Evolutionary conservation across 1,140 invertebrate genomes (phyloP), one percentile per base, ranked within the genome.

Genomic region (Oreohelix idahoensis): DNA sequence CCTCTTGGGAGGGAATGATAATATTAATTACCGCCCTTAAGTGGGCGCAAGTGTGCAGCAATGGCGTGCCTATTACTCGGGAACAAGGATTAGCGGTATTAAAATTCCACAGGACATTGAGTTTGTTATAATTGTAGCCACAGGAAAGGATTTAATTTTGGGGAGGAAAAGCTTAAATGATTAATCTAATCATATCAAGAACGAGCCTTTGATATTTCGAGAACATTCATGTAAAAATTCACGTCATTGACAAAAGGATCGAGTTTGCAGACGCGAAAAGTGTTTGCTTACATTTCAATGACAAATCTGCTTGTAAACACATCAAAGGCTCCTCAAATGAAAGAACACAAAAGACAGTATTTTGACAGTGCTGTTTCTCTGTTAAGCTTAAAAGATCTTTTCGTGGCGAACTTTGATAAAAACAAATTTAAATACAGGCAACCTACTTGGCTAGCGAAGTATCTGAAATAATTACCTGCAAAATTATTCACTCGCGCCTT

Each of bases 221-320:
- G 4, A 66, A 45, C 42, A 49, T 49, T 49, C n/a, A 23, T 29
- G 8, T 29, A 58, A 15, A 79, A 58, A 58, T 66, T 32, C 77
- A 66, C 63, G 63, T 29, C 63, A 32, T 17, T 2, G n/a, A 66
- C 63, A 66, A 58, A 66, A 66, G 63, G 63, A 8, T 5, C 11
- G 4, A 66, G 63, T 66, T 66, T 66, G 63, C 29, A 29, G 29
- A 23, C 63, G 63, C 63, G 63, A 66, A 17, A 66, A 66, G 11
- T 66, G 63, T 66, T 66, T 66, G 29, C 63, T 35, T 66, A 32
- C 63, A 66, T 32, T 66, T 66, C 63, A 66, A 66, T 66, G 63
- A 66, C n/a, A 66, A 66, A 66, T 35, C 63, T 35, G 63, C n/a
- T 23, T 32, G 63, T n/a, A 35, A 58, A 35, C 29, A 66, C 63